Conservation (phyloP, 2,888 invertebrate genomes). For the Harmothoe impar region DNA sequence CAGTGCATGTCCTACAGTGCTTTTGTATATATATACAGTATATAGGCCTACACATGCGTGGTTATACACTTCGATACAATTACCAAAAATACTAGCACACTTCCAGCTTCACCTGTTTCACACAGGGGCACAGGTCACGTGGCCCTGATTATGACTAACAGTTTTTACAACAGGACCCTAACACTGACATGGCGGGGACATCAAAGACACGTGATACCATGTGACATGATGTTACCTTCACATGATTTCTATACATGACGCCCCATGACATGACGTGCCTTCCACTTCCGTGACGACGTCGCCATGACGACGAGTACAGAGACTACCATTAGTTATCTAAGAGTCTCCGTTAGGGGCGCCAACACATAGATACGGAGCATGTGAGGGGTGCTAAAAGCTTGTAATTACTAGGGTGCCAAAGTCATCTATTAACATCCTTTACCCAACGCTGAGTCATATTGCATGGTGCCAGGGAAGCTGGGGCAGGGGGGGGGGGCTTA, state of each 20-base stretch:
- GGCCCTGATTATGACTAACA: neutral
- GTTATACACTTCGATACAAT: too few relatives aligned
- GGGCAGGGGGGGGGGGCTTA: neutral
- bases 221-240: constrained; percentile 22
- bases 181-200: neutral
- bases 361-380: neutral
- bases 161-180: too few relatives aligned
- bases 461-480: neutral
- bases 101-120: neutral
- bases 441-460: neutral
- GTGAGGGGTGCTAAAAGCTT: constrained; percentile 47
- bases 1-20: too few relatives aligned
- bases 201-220: neutral
- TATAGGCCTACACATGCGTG: too few relatives aligned
- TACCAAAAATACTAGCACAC: neutral
- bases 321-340: neutral
- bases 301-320: neutral
- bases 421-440: constrained; percentile 15
- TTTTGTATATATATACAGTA: too few relatives aligned
- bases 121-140: neutral
- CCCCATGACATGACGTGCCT: constrained; percentile 4
- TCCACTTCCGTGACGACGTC: neutral
- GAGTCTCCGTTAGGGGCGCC: neutral
- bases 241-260: constrained; percentile 12
- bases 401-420: neutral